These are phyloP conservation scores for Cynodonichthys magdalenae DNA, from an alignment of 2,797 vertebrate genomes.

Conservation along the genomic window DNA sequence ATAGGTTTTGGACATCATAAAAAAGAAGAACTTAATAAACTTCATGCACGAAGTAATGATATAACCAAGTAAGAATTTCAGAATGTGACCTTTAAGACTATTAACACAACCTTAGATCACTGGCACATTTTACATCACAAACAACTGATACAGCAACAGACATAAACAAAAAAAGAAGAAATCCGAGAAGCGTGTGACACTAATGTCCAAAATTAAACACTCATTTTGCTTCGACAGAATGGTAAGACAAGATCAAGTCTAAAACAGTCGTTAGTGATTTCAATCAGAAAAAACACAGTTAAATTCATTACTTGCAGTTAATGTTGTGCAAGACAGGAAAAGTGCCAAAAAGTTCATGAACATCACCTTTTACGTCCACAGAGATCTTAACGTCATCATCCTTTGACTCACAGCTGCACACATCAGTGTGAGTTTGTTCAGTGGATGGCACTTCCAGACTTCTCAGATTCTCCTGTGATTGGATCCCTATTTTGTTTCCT, in stretches of 20 bases:
- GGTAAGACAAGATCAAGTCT: constrained; percentile 19
- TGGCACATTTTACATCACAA: constrained; percentile 23
- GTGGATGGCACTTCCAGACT: constrained; percentile 80
- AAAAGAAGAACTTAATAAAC: constrained; percentile 31
- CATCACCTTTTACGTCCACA: constrained; percentile 86
- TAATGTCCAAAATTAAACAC: constrained; percentile 5
- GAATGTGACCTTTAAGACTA: constrained; percentile 21
- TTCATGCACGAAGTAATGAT: background rate
- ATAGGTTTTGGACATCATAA: constrained; percentile 65
- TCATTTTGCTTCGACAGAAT: constrained; percentile 26
- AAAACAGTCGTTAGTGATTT: too few species aligned
- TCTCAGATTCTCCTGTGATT: constrained; percentile 77
- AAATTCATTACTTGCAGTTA: constrained; percentile 30
- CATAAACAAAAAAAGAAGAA: constrained; percentile 44
- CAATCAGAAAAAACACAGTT: background rate
- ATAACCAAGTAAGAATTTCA: constrained; percentile 31
- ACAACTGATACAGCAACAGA: constrained; percentile 20
- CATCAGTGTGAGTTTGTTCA: constrained; percentile 74
- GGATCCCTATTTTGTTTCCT: constrained; percentile 70
- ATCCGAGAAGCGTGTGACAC: constrained; percentile 31
- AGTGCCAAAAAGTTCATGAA: constrained; percentile 49
- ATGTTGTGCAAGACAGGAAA: constrained; percentile 62
- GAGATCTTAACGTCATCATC: constrained; percentile 82
- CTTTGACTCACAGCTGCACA: constrained; percentile 82
- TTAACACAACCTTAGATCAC: constrained; percentile 12